A percentile compares a stretch with the other conserved stretches of the same genome.
These are phyloP conservation scores for Sycophaga agraensis DNA, from an alignment of 1,140 invertebrate species.

Conservation along the genomic window DNA sequence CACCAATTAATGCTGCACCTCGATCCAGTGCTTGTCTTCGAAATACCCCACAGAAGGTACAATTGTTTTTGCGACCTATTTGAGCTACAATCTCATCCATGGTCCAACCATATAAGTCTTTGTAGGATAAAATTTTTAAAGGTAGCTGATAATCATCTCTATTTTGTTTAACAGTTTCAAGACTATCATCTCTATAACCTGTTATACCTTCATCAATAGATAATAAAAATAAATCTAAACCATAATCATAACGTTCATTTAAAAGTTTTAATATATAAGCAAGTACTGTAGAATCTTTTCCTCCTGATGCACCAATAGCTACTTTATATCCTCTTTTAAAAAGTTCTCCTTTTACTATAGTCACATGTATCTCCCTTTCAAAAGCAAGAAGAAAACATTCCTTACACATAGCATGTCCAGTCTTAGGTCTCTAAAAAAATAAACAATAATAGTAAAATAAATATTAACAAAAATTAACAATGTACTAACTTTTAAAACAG, in stretches of 20 bases:
- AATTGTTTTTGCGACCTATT: conserved; percentile 97
- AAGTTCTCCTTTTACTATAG: conserved; percentile 81
- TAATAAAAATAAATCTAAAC: conserved; percentile 85
- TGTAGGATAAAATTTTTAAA: conserved; percentile 94
- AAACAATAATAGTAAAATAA: background rate
- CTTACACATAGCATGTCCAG: conserved; percentile 89
- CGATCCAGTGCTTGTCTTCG: conserved; percentile 93
- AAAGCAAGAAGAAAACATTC: conserved; percentile 94
- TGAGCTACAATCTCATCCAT: conserved; percentile 98
- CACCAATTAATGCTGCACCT: conserved; percentile 83
- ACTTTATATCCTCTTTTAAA: conserved; percentile 87
- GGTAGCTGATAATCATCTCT: conserved; percentile 90
- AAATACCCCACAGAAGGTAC: conserved; percentile 98
- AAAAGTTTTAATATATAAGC: conserved; percentile 89
- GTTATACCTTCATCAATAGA: conserved; percentile 93
- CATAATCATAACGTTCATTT: conserved; percentile 91
- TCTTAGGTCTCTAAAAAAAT: conserved; percentile 72
- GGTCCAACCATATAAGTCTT: conserved; percentile 99
- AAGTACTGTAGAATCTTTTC: conserved; percentile 98
- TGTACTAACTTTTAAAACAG: conserved; percentile 18
- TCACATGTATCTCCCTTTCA: conserved; percentile 95
- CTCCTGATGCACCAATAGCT: conserved; percentile 95
- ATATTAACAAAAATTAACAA: too few species aligned
- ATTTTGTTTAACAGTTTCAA: conserved; percentile 96
- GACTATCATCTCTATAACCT: conserved; percentile 97